Evolutionary conservation across 2,888 invertebrate species (phyloP).

Genomic region (Callyntrura sp.): DNA sequence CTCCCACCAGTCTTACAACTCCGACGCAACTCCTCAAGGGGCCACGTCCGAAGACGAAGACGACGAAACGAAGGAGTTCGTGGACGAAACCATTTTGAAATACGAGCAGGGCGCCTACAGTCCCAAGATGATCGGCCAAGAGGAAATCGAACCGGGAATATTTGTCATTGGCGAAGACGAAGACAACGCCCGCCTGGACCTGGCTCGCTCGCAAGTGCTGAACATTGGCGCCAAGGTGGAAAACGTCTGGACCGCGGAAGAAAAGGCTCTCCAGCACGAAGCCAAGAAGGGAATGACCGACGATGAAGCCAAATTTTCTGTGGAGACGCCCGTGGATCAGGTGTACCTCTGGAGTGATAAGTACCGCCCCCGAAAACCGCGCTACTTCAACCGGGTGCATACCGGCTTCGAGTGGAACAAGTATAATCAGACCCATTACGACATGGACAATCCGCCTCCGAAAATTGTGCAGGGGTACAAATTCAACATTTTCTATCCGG

Average conservation of each 20-base stretch:
- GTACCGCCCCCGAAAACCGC: constrained; percentile 98
- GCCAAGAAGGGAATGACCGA: constrained; percentile 93
- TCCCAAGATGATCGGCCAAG: constrained; percentile 89
- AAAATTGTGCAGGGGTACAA: constrained; percentile 99
- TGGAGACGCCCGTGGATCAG: constrained; percentile 94
- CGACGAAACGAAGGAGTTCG: constrained; percentile 87
- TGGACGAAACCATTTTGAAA: constrained; percentile 88
- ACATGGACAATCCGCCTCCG: constrained; percentile 99
- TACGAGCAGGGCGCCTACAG: constrained; percentile 95
- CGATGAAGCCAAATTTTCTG: constrained; percentile 97
- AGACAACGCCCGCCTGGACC: constrained; percentile 89
- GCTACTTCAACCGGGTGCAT: constrained; percentile 98
- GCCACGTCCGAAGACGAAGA: constrained; percentile 81
- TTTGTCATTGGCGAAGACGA: constrained; percentile 91
- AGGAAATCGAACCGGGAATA: constrained; percentile 91
- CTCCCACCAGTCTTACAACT: constrained; percentile 46
- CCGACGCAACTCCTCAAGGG: constrained; percentile 60
- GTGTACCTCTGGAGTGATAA: constrained; percentile 99
- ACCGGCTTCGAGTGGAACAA: constrained; percentile 99
- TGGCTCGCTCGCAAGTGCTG: constrained; percentile 81
- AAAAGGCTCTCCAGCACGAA: constrained; percentile 90
- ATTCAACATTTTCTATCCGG: constrained; percentile 99
- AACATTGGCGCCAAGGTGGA: constrained; percentile 84
- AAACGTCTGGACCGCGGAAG: constrained; percentile 87
- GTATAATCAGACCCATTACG: constrained; percentile 99